Evolutionary conservation across 2,113 vertebrate genomes (phyloP).

Genomic region (Salvelinus sp.): DNA sequence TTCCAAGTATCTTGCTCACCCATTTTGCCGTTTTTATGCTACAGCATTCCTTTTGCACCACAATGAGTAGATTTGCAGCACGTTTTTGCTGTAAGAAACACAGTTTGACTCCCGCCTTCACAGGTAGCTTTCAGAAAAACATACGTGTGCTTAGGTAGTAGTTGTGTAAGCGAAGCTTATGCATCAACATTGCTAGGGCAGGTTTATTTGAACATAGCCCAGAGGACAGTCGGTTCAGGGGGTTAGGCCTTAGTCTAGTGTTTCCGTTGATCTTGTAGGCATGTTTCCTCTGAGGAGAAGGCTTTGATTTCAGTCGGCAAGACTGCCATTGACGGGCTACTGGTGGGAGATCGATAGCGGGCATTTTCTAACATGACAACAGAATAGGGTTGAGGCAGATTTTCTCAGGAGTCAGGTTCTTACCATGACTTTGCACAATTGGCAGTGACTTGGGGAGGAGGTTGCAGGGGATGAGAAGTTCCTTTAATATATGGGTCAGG

Average conservation of each 20-base stretch:
- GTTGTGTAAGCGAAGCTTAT: background rate
- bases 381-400: conserved; percentile 5
- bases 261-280: background rate
- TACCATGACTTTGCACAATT: conserved; percentile 65
- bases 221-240: background rate
- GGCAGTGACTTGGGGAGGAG: conserved; percentile 21
- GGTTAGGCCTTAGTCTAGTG: background rate
- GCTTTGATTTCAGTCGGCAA: background rate
- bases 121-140: conserved; percentile 41
- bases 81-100: too few species aligned
- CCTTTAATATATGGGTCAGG: conserved; percentile 45
- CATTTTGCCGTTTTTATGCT: too few species aligned
- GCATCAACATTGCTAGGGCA: conserved; percentile 1
- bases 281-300: background rate
- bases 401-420: conserved; percentile 23
- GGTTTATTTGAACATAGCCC: background rate
- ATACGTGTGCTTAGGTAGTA: conserved; percentile 37
- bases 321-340: conserved; percentile 17
- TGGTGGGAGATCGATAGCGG: conserved; percentile 32
- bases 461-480: conserved; percentile 37
- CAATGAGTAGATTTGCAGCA: too few species aligned
- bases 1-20: too few species aligned
- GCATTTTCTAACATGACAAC: conserved; percentile 51
- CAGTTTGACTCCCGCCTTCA: too few species aligned
- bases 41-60: too few species aligned